phyloP scores from a whole-genome alignment of 2,888 invertebrate genomes.

The Ceramica pisi region DNA sequence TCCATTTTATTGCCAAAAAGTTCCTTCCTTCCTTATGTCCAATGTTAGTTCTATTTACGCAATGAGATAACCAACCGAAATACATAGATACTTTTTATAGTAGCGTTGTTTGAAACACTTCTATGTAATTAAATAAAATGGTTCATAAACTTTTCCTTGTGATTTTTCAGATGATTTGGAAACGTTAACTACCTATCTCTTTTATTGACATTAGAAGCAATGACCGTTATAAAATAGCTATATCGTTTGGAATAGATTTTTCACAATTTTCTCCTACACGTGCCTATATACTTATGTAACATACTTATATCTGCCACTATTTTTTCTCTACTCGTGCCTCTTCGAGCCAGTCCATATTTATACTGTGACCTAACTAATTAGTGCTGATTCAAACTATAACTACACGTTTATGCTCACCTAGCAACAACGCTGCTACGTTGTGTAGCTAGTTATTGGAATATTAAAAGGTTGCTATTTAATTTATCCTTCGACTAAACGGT shows the following conservation, averaged over 20 bases:
- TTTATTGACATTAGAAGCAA: neutral
- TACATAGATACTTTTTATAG: neutral
- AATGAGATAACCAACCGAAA: neutral
- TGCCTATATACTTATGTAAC: too few relatives aligned
- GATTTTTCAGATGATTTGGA: neutral
- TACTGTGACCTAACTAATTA: neutral
- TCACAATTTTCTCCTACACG: neutral
- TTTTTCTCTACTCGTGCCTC: neutral
- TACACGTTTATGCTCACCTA: conserved; percentile 16
- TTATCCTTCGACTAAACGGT: too few relatives aligned
- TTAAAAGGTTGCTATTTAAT: neutral
- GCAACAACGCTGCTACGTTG: too few relatives aligned
- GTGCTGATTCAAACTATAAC: neutral
- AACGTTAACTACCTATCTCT: neutral
- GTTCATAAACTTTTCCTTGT: neutral
- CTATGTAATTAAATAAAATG: too few relatives aligned
- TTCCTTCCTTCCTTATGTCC: too few relatives aligned
- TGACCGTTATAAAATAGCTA: too few relatives aligned
- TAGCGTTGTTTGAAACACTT: neutral
- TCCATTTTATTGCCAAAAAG: neutral
- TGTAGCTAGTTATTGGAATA: conserved; percentile 19
- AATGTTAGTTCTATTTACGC: neutral
- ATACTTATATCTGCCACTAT: too few relatives aligned
- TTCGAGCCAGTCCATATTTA: too few relatives aligned
- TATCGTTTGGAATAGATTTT: too few relatives aligned